A percentile compares a stretch with the other conserved stretches of the same genome.
Conservation (phyloP, 2,888 invertebrate genomes). For the Perdita meconis region DNA sequence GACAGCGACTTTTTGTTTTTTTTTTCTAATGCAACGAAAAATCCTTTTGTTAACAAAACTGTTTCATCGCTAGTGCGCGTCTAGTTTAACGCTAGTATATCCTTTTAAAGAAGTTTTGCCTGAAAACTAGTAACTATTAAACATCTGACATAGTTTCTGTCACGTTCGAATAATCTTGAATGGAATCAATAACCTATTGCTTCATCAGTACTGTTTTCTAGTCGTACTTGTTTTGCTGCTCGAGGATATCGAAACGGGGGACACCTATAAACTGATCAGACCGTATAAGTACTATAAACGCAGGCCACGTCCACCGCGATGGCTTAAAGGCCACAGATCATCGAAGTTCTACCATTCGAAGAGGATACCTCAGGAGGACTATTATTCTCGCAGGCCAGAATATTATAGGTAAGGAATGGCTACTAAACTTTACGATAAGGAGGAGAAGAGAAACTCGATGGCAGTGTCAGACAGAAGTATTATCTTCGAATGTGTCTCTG, state of each 20-base stretch:
- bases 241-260: conserved; percentile 65
- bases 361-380: conserved; percentile 59
- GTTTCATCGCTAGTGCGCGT: too few species aligned
- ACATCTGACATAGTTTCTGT: background rate
- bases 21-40: too few species aligned
- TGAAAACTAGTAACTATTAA: background rate
- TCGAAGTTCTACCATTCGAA: conserved; percentile 61
- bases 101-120: too few species aligned
- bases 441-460: background rate
- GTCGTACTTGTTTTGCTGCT: conserved; percentile 64
- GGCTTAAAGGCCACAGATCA: conserved; percentile 62
- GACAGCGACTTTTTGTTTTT: too few species aligned
- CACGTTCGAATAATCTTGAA: background rate
- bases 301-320: conserved; percentile 64
- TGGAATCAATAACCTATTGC: conserved; percentile 6
- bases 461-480: background rate
- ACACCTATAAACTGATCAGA: conserved; percentile 67
- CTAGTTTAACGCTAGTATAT: too few species aligned
- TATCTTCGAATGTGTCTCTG: background rate
- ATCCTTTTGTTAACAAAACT: too few species aligned
- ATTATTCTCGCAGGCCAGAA: conserved; percentile 49
- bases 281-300: conserved; percentile 71
- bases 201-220: conserved; percentile 51
- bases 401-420: conserved; percentile 60
- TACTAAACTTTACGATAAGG: background rate